These are phyloP conservation scores for Lagopus muta DNA, from an alignment of 2,113 vertebrate genomes.

Conservation along the genomic window DNA sequence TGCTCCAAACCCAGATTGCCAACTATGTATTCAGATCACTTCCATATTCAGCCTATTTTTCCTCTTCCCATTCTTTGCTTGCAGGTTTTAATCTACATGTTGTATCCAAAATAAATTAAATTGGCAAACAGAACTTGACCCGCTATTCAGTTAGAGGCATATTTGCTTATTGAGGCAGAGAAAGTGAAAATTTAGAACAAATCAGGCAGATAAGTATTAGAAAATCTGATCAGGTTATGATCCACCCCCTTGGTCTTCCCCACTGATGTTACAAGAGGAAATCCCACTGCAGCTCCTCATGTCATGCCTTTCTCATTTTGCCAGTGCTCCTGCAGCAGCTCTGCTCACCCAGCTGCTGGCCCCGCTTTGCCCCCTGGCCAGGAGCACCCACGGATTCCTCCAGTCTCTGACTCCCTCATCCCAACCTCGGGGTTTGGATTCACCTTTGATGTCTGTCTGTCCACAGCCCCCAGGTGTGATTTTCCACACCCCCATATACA, in stretches of 20 bases:
- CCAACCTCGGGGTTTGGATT: not conserved
- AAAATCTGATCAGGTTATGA: not conserved
- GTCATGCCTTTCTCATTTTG: too few species aligned
- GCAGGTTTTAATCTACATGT: not conserved
- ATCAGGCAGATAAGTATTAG: slow-evolving; percentile 25
- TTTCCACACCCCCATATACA: not conserved
- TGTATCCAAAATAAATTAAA: slow-evolving; percentile 29
- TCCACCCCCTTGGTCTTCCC: not conserved
- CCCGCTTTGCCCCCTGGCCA: not conserved
- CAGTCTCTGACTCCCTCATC: not conserved
- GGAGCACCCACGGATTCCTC: not conserved
- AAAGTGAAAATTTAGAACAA: slow-evolving; percentile 11
- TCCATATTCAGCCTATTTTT: not conserved
- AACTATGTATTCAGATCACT: not conserved
- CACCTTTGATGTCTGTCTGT: not conserved
- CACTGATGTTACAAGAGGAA: not conserved
- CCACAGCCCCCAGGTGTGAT: not conserved
- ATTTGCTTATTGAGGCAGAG: slow-evolving; percentile 2
- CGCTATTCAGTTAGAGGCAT: not conserved
- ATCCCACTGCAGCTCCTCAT: not conserved
- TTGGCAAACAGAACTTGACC: slow-evolving; percentile 2
- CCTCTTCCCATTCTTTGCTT: not conserved
- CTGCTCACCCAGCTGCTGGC: not conserved
- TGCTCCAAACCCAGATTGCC: not conserved
- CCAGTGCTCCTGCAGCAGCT: not conserved